These are phyloP conservation scores for Macrotis lagotis DNA, from an alignment of 2,113 vertebrate genomes.

Conservation along the genomic window DNA sequence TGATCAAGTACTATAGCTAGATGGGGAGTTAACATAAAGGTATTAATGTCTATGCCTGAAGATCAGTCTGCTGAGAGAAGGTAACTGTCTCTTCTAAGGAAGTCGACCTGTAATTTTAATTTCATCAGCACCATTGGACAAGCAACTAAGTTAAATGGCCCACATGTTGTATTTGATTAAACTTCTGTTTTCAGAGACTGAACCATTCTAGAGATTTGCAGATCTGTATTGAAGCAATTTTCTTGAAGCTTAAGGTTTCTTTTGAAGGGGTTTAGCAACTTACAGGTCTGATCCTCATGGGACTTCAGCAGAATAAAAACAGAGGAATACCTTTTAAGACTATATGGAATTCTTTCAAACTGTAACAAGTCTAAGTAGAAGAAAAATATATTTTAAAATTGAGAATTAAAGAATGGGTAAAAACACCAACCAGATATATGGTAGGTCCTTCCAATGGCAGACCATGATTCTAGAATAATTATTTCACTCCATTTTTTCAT, in stretches of 20 bases:
- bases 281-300: conserved; percentile 25
- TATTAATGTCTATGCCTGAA: background rate
- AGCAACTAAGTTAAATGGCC: background rate
- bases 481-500: conserved; percentile 27
- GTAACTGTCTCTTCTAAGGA: background rate
- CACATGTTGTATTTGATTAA: background rate
- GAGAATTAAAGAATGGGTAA: conserved; percentile 12
- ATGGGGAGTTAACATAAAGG: background rate
- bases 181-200: conserved; percentile 26
- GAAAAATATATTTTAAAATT: conserved; percentile 23
- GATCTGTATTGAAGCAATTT: background rate
- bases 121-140: background rate
- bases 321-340: conserved; percentile 25
- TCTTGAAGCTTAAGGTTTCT: conserved; percentile 31
- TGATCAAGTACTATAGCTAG: background rate
- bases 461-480: background rate
- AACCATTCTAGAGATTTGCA: conserved; percentile 24
- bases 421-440: background rate
- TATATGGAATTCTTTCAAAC: conserved; percentile 41
- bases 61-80: background rate
- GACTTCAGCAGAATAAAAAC: conserved; percentile 35
- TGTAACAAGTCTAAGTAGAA: background rate
- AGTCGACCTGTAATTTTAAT: background rate
- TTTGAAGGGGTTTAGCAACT: conserved; percentile 6
- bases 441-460: conserved; percentile 24